A percentile compares a stretch with the other conserved stretches of the same genome.
Conservation (phyloP, 2,113 vertebrate species). For the Acanthisitta chloris region DNA sequence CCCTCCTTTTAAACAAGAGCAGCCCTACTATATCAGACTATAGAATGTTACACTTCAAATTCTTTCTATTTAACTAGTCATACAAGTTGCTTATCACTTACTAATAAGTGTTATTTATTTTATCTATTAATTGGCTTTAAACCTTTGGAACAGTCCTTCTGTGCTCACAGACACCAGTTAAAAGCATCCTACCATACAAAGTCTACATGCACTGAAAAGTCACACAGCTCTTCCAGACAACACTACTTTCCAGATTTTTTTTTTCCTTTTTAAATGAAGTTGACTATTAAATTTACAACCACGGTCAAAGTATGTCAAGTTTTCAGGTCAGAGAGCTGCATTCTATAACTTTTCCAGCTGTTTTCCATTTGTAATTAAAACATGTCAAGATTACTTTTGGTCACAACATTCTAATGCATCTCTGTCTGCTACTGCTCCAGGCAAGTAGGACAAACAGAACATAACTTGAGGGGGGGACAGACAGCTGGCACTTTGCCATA, state of each 20-base stretch:
- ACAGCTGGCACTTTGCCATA: slow-evolving; percentile 35
- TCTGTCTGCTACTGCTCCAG: neutral
- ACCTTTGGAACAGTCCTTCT: neutral
- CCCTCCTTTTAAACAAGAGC: neutral
- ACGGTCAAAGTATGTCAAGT: neutral
- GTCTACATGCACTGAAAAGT: neutral
- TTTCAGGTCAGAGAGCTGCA: neutral
- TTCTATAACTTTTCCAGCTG: neutral
- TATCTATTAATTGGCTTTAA: neutral
- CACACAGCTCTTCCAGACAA: neutral
- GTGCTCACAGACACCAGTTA: neutral
- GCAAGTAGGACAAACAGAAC: neutral
- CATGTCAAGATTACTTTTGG: neutral
- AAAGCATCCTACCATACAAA: rapidly evolving
- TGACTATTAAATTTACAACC: neutral
- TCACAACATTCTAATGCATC: neutral
- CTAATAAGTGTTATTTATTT: neutral
- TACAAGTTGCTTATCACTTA: neutral
- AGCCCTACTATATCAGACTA: neutral
- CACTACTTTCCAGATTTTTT: neutral
- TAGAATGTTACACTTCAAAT: neutral
- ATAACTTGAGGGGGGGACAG: neutral
- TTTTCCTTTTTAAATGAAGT: neutral
- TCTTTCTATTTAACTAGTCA: neutral
- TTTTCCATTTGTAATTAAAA: neutral